phyloP scores from a whole-genome alignment of 2,888 invertebrate genomes.

The Ophion obscuratus region DNA sequence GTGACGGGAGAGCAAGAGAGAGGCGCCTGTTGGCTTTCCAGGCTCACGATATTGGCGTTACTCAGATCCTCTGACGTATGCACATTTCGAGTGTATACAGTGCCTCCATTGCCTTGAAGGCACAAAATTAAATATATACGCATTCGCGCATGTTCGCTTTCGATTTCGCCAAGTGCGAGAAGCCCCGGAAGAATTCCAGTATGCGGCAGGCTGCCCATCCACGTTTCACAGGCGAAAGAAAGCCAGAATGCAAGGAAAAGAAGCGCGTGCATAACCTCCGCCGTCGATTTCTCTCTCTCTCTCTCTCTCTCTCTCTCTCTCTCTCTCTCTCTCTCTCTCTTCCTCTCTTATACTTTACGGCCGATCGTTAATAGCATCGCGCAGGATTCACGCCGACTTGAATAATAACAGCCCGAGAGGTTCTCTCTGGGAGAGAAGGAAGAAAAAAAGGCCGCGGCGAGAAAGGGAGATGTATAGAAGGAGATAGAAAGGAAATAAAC shows the following conservation, averaged over 20 bases:
- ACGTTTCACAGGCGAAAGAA: slow-evolving; percentile 29
- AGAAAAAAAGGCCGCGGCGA: slow-evolving; percentile 15
- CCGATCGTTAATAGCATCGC: slow-evolving; percentile 73
- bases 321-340: slow-evolving; percentile 21
- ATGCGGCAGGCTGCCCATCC: background rate
- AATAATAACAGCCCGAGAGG: slow-evolving; percentile 58
- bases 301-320: slow-evolving; percentile 23
- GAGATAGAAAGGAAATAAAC: slow-evolving; percentile 42
- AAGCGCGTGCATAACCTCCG: slow-evolving; percentile 50
- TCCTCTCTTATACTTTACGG: slow-evolving; percentile 67
- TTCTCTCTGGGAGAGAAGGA: slow-evolving; percentile 32
- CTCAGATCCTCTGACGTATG: slow-evolving; percentile 57
- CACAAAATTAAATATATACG: slow-evolving; percentile 33
- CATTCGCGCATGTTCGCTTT: slow-evolving; percentile 33
- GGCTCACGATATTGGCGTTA: slow-evolving; percentile 66
- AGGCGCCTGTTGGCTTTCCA: background rate
- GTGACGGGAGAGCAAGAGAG: slow-evolving; percentile 2
- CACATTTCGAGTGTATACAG: slow-evolving; percentile 27
- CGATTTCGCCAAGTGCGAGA: slow-evolving; percentile 34
- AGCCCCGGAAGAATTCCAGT: slow-evolving; percentile 26
- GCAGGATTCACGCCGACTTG: slow-evolving; percentile 64
- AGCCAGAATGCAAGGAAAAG: slow-evolving; percentile 55
- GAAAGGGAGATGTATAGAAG: slow-evolving; percentile 38
- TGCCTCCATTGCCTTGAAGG: background rate
- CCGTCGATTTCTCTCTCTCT: slow-evolving; percentile 32